Evolutionary conservation across 2,888 invertebrate genomes (phyloP).

Genomic region (Harpalus rufipes): DNA sequence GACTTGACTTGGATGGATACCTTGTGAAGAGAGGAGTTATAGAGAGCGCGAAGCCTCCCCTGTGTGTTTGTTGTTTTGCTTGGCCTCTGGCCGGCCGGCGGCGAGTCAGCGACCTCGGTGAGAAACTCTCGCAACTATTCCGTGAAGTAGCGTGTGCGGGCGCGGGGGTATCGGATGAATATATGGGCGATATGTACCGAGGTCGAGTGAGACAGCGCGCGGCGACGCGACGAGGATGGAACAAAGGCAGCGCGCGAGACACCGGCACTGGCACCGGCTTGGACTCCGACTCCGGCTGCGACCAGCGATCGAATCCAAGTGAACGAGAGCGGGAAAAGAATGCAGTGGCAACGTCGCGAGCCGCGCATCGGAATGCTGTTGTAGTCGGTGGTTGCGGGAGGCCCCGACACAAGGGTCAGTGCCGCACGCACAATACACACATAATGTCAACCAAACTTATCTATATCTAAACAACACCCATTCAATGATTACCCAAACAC

Average conservation of each 20-base stretch:
- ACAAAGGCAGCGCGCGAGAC: constrained; percentile 76
- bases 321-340: constrained; percentile 76
- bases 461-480: constrained; percentile 5
- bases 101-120: constrained; percentile 77
- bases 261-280: constrained; percentile 68
- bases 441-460: not conserved
- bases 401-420: constrained; percentile 70
- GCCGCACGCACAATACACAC: constrained; percentile 49
- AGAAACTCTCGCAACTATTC: constrained; percentile 72
- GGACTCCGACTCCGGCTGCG: constrained; percentile 46
- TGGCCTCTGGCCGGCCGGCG: constrained; percentile 76
- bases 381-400: constrained; percentile 78
- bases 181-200: constrained; percentile 67
- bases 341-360: constrained; percentile 71
- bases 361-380: constrained; percentile 78
- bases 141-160: constrained; percentile 66
- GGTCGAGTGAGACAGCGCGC: constrained; percentile 73
- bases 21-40: constrained; percentile 68
- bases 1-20: constrained; percentile 58
- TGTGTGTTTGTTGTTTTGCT: constrained; percentile 74
- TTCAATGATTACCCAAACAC: no score
- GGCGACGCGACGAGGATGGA: constrained; percentile 75
- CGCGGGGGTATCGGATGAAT: constrained; percentile 60
- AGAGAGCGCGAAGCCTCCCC: constrained; percentile 72
- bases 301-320: constrained; percentile 75